A percentile compares a stretch with the other conserved stretches of the same genome.
phyloP scores from a whole-genome alignment of 2,888 invertebrate species.

The Dyspetes luteomarginatus region DNA sequence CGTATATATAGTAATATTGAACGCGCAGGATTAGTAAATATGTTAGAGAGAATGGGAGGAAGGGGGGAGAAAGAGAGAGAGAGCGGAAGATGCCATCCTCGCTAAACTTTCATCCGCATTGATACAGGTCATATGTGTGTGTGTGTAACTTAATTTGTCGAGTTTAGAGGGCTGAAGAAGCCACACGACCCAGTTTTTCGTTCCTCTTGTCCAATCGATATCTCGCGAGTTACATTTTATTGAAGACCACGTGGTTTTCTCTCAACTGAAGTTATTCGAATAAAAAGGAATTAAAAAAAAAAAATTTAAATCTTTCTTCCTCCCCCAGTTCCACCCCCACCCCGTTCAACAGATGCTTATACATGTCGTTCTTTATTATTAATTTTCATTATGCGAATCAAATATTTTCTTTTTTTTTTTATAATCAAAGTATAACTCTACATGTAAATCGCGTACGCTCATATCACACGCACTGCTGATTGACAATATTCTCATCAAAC shows the following conservation, averaged over 20 bases:
- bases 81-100: not conserved
- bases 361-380: conserved; percentile 41
- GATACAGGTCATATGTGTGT: too few species aligned
- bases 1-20: conserved; percentile 34
- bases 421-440: conserved; percentile 25
- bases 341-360: conserved; percentile 23
- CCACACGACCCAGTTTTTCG: conserved; percentile 60
- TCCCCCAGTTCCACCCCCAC: too few species aligned
- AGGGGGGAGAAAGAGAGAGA: not conserved
- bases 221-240: too few species aligned
- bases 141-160: not conserved
- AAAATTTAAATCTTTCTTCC: not conserved
- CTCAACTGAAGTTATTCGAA: too few species aligned
- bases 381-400: conserved; percentile 47
- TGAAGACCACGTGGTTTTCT: too few species aligned
- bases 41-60: too few species aligned
- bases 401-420: conserved; percentile 42
- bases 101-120: not conserved
- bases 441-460: conserved; percentile 46
- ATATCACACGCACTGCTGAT: conserved; percentile 9
- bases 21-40: too few species aligned
- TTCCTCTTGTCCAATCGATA: conserved; percentile 51
- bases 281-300: too few species aligned
- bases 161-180: not conserved
- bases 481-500: too few species aligned